Evolutionary conservation across 2,113 vertebrate genomes (phyloP).

Genomic region (Cathartes aura): DNA sequence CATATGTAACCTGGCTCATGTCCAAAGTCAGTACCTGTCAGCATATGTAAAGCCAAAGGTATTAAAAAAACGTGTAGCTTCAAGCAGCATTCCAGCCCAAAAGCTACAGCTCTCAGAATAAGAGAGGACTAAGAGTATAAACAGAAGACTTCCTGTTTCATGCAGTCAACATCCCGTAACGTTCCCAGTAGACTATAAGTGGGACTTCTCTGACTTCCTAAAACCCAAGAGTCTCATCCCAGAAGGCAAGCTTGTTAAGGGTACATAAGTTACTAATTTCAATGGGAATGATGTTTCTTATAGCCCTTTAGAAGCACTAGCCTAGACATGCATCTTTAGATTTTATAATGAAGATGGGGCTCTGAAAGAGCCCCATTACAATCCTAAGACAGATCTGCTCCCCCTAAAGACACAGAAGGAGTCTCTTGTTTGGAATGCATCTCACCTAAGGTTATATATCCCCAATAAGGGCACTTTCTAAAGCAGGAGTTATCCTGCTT

Average conservation of each 20-base stretch:
- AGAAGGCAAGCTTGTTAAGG: not conserved
- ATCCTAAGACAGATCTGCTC: not conserved
- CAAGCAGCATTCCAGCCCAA: not conserved
- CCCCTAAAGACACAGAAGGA: not conserved
- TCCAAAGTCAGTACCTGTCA: not conserved
- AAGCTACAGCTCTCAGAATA: not conserved
- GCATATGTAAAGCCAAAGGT: not conserved
- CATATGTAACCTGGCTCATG: fast-evolving
- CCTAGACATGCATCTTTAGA: not conserved
- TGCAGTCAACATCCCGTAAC: not conserved
- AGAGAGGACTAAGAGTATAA: not conserved
- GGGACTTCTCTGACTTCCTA: not conserved
- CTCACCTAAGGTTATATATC: not conserved
- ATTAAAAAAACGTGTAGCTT: not conserved
- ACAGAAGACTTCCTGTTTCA: not conserved
- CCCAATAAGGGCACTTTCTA: not conserved
- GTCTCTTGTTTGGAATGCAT: not conserved
- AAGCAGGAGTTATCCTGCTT: not conserved
- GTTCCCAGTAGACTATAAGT: not conserved
- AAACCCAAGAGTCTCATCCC: not conserved
- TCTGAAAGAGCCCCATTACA: not conserved
- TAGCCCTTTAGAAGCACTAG: not conserved
- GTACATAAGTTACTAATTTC: not conserved
- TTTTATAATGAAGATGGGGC: not conserved
- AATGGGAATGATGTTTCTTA: not conserved